Conservation (phyloP, 1,140 invertebrate species). For the Drosophila mauritiana region DNA sequence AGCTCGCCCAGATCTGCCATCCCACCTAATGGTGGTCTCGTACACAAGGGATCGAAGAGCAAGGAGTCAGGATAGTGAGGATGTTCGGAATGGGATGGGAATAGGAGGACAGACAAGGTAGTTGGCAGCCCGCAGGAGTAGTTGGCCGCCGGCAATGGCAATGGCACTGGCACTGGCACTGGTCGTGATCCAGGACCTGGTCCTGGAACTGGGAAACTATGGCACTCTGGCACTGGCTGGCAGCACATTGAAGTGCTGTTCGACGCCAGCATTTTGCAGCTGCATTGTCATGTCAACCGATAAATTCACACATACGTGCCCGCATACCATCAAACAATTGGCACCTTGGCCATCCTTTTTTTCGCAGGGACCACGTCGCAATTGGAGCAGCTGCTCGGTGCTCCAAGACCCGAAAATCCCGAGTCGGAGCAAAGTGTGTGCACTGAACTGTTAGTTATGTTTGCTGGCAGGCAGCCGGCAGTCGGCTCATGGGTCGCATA, state of each 20-base stretch:
- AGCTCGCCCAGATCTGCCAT: conserved; percentile 64
- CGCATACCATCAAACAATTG: conserved; percentile 80
- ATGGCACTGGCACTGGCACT: conserved; percentile 32
- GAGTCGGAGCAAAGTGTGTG: conserved; percentile 49
- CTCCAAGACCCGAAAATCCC: conserved; percentile 33
- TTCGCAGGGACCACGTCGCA: conserved; percentile 55
- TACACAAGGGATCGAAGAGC: conserved; percentile 74
- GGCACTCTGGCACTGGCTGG: conserved; percentile 35
- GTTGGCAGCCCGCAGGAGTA: conserved; percentile 49
- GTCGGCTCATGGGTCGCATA: conserved; percentile 53
- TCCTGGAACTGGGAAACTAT: conserved; percentile 5
- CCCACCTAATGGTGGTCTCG: conserved; percentile 72
- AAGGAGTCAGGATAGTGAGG: conserved; percentile 45
- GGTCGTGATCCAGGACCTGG: conserved; percentile 8
- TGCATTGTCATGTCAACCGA: conserved; percentile 83
- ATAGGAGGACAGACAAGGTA: conserved; percentile 7
- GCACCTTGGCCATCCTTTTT: conserved; percentile 80
- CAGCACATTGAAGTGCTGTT: conserved; percentile 79
- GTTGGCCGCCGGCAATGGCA: conserved; percentile 28
- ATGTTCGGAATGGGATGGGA: not conserved
- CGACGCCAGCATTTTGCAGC: conserved; percentile 82
- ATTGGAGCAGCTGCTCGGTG: conserved; percentile 57
- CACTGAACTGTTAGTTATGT: conserved; percentile 79
- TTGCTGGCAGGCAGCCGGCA: conserved; percentile 47
- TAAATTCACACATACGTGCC: conserved; percentile 78